Evolutionary conservation across 2,797 vertebrate genomes (phyloP).

Genomic region (Erithacus rubecula): DNA sequence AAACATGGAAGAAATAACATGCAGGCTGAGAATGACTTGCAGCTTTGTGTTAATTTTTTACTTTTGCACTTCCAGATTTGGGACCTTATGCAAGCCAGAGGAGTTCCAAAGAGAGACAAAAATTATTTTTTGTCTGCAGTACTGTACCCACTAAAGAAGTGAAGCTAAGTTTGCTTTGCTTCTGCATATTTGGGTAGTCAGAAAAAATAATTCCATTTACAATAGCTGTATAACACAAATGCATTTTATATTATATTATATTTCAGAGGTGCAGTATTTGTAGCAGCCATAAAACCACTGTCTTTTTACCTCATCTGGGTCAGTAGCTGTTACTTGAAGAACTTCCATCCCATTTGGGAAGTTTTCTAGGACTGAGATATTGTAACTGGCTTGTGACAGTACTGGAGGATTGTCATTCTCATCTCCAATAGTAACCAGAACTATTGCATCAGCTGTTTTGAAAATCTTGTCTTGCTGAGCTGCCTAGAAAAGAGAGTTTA

Average conservation of each 20-base stretch:
- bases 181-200: not conserved
- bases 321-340: conserved; percentile 68
- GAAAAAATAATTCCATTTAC: not conserved
- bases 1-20: not conserved
- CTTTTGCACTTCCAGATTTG: not conserved
- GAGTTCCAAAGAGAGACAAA: not conserved
- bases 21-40: not conserved
- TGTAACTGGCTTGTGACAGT: conserved; percentile 68
- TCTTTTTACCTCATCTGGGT: conserved; percentile 76
- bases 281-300: not conserved
- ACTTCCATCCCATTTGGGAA: conserved; percentile 60
- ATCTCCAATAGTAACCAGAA: conserved; percentile 75
- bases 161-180: not conserved
- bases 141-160: not conserved
- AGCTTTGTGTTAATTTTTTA: not conserved
- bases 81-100: not conserved
- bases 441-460: conserved; percentile 73
- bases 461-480: conserved; percentile 71
- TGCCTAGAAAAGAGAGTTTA: conserved; percentile 67
- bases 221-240: not conserved
- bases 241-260: not conserved
- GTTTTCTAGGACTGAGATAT: conserved; percentile 72
- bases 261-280: not conserved
- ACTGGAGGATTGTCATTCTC: conserved; percentile 74
- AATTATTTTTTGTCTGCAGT: not conserved